Conservation (phyloP, 2,888 invertebrate genomes). For the Macaria liturata region DNA sequence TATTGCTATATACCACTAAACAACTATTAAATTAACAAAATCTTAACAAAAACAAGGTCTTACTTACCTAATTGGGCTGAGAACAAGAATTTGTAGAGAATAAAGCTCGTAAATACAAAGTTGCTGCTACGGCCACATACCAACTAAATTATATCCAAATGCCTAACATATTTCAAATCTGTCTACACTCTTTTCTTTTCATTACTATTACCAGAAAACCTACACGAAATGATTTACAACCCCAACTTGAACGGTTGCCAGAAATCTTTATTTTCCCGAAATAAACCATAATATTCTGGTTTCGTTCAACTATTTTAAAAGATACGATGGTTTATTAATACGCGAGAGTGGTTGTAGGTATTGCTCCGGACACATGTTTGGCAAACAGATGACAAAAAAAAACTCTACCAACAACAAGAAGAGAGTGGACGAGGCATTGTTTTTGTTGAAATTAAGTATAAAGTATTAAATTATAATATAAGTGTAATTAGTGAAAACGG, state of each 20-base stretch:
- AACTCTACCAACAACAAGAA: too few species aligned
- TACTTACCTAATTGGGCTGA: too few species aligned
- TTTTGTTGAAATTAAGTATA: too few species aligned
- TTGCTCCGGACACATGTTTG: background rate
- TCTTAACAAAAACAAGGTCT: too few species aligned
- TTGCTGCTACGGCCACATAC: background rate
- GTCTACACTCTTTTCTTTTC: conserved; percentile 24
- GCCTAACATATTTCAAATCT: conserved; percentile 20
- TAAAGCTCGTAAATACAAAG: background rate
- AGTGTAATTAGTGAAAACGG: too few species aligned
- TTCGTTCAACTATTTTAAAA: conserved; percentile 34
- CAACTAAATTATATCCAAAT: conserved; percentile 13
- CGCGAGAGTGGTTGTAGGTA: conserved; percentile 21
- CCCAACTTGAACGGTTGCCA: conserved; percentile 35
- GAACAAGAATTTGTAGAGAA: too few species aligned
- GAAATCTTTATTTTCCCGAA: conserved; percentile 30
- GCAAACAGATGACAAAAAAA: too few species aligned
- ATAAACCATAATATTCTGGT: conserved; percentile 30
- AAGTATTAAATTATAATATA: too few species aligned
- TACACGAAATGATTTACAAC: conserved; percentile 32
- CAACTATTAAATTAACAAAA: too few species aligned
- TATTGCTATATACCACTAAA: too few species aligned
- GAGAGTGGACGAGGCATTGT: too few species aligned
- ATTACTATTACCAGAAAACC: conserved; percentile 30
- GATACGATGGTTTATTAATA: conserved; percentile 33